phyloP scores from a whole-genome alignment of 2,797 vertebrate genomes.

The Hippoglossus hippoglossus region DNA sequence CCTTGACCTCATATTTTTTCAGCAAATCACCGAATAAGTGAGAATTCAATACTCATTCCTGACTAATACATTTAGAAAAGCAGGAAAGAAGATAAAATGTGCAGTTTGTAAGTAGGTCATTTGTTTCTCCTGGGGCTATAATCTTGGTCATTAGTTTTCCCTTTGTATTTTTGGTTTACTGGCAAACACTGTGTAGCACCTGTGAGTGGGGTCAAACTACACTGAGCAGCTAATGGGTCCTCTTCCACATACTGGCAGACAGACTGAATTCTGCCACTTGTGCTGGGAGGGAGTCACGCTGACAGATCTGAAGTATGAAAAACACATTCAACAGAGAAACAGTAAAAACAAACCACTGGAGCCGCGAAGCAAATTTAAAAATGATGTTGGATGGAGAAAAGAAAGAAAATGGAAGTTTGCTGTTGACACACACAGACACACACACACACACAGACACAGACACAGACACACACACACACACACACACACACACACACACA shows the following conservation, averaged over 20 bases:
- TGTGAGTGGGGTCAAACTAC: conserved; percentile 80
- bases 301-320: conserved; percentile 37
- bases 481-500: too few relatives aligned
- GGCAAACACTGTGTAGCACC: conserved; percentile 81
- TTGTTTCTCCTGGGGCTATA: conserved; percentile 9
- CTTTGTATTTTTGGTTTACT: conserved; percentile 50
- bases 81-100: background rate
- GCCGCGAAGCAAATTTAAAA: background rate
- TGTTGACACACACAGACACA: background rate
- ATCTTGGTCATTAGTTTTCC: conserved; percentile 40
- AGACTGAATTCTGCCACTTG: conserved; percentile 49
- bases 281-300: conserved; percentile 32
- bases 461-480: background rate
- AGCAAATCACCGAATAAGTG: background rate
- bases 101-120: conserved; percentile 7
- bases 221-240: conserved; percentile 78
- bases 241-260: conserved; percentile 75
- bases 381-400: background rate
- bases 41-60: background rate
- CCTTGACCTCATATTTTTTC: background rate
- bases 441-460: background rate
- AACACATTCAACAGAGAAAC: conserved; percentile 4
- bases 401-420: background rate
- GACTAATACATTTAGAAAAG: background rate
- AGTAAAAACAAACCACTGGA: conserved; percentile 5